These are phyloP conservation scores for Sternarchorhynchus goeldii DNA, from an alignment of 2,797 vertebrate genomes.

Conservation along the genomic window DNA sequence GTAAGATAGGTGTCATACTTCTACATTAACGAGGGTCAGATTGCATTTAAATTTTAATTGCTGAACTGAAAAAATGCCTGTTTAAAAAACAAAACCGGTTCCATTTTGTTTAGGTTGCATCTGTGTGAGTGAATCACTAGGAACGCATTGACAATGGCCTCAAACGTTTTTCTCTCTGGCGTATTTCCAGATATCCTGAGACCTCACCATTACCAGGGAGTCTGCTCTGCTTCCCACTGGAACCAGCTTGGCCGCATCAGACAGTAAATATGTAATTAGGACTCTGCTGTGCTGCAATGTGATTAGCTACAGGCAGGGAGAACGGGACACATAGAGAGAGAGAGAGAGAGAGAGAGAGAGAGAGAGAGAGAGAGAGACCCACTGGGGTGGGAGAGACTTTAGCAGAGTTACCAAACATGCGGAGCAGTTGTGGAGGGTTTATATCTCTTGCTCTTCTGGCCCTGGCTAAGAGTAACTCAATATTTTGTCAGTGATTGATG, in stretches of 20 bases:
- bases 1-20: constrained; percentile 6
- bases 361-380: neutral
- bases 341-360: constrained; percentile 34
- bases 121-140: constrained; percentile 31
- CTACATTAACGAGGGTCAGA: constrained; percentile 9
- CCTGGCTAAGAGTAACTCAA: constrained; percentile 13
- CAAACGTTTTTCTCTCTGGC: constrained; percentile 26
- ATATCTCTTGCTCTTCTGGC: constrained; percentile 1
- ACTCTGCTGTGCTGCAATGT: constrained; percentile 57
- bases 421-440: constrained; percentile 12
- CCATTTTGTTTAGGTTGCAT: constrained; percentile 16
- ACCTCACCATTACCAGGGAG: constrained; percentile 59
- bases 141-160: constrained; percentile 27
- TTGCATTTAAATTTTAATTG: constrained; percentile 5
- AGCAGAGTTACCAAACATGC: constrained; percentile 33
- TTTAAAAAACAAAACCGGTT: neutral
- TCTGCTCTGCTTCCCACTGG: constrained; percentile 52
- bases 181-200: constrained; percentile 35
- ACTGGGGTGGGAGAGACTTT: constrained; percentile 27
- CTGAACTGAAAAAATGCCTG: constrained; percentile 19
- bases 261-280: constrained; percentile 68
- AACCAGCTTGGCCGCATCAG: constrained; percentile 57
- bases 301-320: constrained; percentile 60
- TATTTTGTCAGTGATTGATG: constrained; percentile 22
- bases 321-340: constrained; percentile 26